Percentiles rank a stretch among this genome's conserved stretches.
These are phyloP conservation scores for Hemistola chrysoprasaria DNA, from an alignment of 2,888 invertebrate genomes.

Conservation along the genomic window DNA sequence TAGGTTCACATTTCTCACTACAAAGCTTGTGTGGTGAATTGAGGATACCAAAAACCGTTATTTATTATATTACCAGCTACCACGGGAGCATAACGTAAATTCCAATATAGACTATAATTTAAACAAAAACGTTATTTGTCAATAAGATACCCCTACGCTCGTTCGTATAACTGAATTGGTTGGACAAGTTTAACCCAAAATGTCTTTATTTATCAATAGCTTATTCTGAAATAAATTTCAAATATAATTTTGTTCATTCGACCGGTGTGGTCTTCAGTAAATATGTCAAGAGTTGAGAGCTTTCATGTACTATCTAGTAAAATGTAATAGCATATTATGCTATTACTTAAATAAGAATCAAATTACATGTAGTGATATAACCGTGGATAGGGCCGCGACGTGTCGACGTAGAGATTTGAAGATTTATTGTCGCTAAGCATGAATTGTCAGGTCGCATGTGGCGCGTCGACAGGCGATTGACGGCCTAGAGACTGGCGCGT, in stretches of 20 bases:
- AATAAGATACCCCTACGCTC: constrained; percentile 12
- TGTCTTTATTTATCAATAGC: constrained; percentile 17
- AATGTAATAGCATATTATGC: constrained; percentile 55
- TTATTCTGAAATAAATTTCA: constrained; percentile 20
- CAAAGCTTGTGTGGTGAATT: constrained; percentile 5
- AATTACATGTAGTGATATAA: constrained; percentile 60
- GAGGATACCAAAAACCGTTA: no score
- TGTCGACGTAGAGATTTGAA: constrained; percentile 53
- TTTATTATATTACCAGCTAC: no score
- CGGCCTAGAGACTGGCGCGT: constrained; percentile 54
- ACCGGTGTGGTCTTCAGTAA: constrained; percentile 57
- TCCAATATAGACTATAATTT: background rate
- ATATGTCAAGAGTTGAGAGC: constrained; percentile 44
- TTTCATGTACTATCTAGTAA: constrained; percentile 50
- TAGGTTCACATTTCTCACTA: constrained; percentile 15
- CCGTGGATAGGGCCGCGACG: constrained; percentile 49
- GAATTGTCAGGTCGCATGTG: constrained; percentile 52
- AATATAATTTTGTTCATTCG: constrained; percentile 32
- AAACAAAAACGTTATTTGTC: constrained; percentile 7
- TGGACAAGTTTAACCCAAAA: constrained; percentile 8
- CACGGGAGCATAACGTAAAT: constrained; percentile 3
- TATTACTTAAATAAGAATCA: constrained; percentile 64
- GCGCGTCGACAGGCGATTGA: constrained; percentile 38
- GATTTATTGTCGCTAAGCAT: constrained; percentile 65
- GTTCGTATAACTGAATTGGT: constrained; percentile 5